Evolutionary conservation across 2,113 vertebrate species (phyloP), one percentile per base, ranked within the genome.

Genomic region (Tauraco erythrolophus): DNA sequence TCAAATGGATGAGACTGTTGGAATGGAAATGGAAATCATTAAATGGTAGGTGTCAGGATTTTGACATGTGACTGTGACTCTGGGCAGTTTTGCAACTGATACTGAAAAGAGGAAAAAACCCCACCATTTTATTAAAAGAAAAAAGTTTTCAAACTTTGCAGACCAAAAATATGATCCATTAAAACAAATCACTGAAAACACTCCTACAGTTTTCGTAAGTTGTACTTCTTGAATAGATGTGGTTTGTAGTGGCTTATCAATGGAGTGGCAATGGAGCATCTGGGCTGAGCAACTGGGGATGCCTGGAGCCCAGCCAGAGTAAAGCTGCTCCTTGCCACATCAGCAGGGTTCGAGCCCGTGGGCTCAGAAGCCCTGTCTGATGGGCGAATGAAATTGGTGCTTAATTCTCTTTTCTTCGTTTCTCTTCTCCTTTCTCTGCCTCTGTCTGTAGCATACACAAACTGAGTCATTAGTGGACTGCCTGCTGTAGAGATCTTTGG

Each of bases 381-480:
- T 43, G 80, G 41, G 35, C 14, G 45, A 71, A 25, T 54, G 64
- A 88, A 84, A 57, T 25, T 31, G 64, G 35, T 45, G 30, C 51
- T 94, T 90, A 68, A 81, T 94, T 94, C 62, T 91, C 31, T 88
- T 24, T 43, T 48, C 54, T 46, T n/a, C 31, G 78, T 35, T 88
- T 77, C 53, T 41, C n/a, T 79, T 35, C 25, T 54, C 48, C 45
- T 72, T 33, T 79, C 57, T 84, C 82, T 54, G 51, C 79, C 54
- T 79, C 41, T 78, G 50, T 74, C 64, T 79, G 28, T 75, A 19
- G 85, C 84, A 91, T 74, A 56, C 60, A 86, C 91, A 92, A 75
- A 74, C 81, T 56, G 86, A 95, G 79, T 96, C 96, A 88, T 95
- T 96, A 97, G 96, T 69, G 93, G 95, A 84, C 94, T 97, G 91